These are phyloP conservation scores for Scalopus aquaticus DNA, from an alignment of 2,113 vertebrate species.

Conservation along the genomic window DNA sequence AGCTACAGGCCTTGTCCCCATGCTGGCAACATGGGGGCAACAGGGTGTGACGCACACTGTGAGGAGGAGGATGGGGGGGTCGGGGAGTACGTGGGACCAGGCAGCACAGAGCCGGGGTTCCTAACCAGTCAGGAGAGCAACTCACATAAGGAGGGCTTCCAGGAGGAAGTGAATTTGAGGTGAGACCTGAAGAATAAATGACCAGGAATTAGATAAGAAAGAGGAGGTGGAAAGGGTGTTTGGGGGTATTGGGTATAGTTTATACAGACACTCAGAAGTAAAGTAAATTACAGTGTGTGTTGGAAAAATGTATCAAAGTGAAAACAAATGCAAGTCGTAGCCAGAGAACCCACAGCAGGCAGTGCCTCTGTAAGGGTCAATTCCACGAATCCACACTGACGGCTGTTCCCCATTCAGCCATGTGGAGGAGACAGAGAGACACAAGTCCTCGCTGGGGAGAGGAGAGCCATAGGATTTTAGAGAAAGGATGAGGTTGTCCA, in stretches of 20 bases:
- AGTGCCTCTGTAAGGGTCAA: background rate
- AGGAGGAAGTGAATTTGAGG: background rate
- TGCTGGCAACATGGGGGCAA: background rate
- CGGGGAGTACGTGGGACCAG: no score
- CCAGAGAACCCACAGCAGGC: background rate
- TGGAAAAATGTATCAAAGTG: background rate
- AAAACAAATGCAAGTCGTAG: background rate
- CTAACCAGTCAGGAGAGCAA: background rate
- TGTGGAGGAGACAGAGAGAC: background rate
- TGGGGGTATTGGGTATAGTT: background rate
- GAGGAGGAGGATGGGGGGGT: background rate
- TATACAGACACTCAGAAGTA: background rate
- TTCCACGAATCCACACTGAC: rapidly evolving
- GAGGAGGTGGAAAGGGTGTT: background rate
- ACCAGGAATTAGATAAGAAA: background rate
- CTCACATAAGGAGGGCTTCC: background rate
- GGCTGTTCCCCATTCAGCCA: background rate
- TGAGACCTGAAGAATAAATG: background rate
- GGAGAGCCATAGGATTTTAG: background rate
- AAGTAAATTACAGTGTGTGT: rapidly evolving
- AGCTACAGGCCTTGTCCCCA: background rate
- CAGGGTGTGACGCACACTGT: rapidly evolving
- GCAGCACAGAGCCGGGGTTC: background rate
- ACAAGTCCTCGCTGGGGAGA: background rate
- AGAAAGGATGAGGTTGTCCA: background rate